Percentiles rank a stretch among this genome's conserved stretches.
Conservation (phyloP, 1,140 invertebrate genomes). For the Papilio dardanus region DNA sequence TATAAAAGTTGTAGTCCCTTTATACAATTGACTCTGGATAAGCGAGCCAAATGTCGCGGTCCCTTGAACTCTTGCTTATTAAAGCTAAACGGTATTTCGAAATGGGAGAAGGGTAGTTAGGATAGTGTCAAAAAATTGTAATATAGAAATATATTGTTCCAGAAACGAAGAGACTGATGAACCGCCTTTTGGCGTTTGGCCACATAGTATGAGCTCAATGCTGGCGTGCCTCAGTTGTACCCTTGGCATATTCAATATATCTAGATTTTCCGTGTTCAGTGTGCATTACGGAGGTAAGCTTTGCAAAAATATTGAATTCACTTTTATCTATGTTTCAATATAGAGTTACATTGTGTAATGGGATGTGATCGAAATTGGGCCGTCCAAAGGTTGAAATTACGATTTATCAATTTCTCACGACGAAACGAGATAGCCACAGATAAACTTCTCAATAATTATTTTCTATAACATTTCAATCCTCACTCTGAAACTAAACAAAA, state of each 20-base stretch:
- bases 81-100: too few species aligned
- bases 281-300: conserved; percentile 92
- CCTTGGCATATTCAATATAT: conserved; percentile 93
- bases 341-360: not conserved
- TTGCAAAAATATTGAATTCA: not conserved
- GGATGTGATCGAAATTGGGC: not conserved
- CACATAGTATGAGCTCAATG: conserved; percentile 90
- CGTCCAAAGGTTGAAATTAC: not conserved
- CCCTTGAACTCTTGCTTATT: too few species aligned
- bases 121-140: too few species aligned
- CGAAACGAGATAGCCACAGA: not conserved
- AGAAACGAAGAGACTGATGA: conserved; percentile 74
- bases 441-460: not conserved
- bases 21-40: too few species aligned
- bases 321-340: not conserved
- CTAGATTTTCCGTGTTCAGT: conserved; percentile 93
- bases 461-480: not conserved
- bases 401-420: not conserved
- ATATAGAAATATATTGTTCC: conserved; percentile 39
- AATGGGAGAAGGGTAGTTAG: too few species aligned
- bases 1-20: too few species aligned
- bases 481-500: not conserved
- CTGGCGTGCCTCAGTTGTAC: conserved; percentile 93
- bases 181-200: conserved; percentile 85
- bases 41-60: too few species aligned